These are phyloP conservation scores for honey bee (Apis mellifera) DNA, from an alignment of 1,140 invertebrate genomes.

Conservation along the genomic window Amel_HAv3.1 CM009931.2:20938001-20938500, in stretches of 20 bases:
- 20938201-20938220: not conserved
- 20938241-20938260: slow-evolving; percentile 15
- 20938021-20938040: slow-evolving; percentile 28
- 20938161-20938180: slow-evolving; percentile 12
- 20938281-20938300: not conserved
- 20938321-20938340: not conserved
- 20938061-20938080: not conserved
- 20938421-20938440: not conserved
- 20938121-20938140: slow-evolving; percentile 64
- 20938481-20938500: not conserved
- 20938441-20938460: not conserved
- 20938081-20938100: slow-evolving; percentile 20
- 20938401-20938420: not conserved
- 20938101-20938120: slow-evolving; percentile 40
- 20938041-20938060: slow-evolving; percentile 45
- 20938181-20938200: slow-evolving; percentile 47
- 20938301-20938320: not conserved
- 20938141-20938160: slow-evolving; percentile 22
- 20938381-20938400: no score
- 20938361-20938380: not conserved
- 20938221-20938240: slow-evolving; percentile 38
- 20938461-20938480: no score
- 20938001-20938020: slow-evolving; percentile 52
- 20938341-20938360: not conserved
- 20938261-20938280: not conserved